These are phyloP conservation scores for Iguana delicatissima DNA, from an alignment of 2,797 vertebrate species.

Conservation along the genomic window DNA sequence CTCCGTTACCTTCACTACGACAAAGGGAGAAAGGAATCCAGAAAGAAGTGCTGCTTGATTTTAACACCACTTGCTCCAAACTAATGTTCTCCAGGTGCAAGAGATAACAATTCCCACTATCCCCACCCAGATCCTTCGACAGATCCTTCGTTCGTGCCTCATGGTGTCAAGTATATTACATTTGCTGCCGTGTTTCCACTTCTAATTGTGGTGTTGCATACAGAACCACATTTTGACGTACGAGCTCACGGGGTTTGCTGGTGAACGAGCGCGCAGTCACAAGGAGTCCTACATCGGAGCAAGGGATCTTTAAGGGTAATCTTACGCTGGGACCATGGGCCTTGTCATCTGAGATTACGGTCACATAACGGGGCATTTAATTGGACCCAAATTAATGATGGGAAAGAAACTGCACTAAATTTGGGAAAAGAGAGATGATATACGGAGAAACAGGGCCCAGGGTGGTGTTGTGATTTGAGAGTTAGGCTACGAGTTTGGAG, in stretches of 20 bases:
- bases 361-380: not conserved
- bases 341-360: no score
- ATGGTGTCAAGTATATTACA: not conserved
- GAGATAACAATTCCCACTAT: not conserved
- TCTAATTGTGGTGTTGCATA: no score
- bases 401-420: not conserved
- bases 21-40: not conserved
- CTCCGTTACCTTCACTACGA: not conserved
- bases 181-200: not conserved
- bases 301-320: not conserved
- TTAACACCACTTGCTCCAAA: not conserved
- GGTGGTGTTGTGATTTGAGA: no score
- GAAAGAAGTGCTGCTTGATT: not conserved
- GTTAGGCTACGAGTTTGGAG: no score
- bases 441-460: not conserved
- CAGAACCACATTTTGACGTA: no score
- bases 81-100: not conserved
- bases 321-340: no score
- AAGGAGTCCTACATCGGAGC: no score
- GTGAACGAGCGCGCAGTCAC: no score
- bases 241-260: no score
- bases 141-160: not conserved
- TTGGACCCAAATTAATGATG: not conserved
- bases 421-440: not conserved
- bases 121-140: not conserved